phyloP scores from a whole-genome alignment of 2,797 vertebrate species.

The Pangasius macronema region DNA sequence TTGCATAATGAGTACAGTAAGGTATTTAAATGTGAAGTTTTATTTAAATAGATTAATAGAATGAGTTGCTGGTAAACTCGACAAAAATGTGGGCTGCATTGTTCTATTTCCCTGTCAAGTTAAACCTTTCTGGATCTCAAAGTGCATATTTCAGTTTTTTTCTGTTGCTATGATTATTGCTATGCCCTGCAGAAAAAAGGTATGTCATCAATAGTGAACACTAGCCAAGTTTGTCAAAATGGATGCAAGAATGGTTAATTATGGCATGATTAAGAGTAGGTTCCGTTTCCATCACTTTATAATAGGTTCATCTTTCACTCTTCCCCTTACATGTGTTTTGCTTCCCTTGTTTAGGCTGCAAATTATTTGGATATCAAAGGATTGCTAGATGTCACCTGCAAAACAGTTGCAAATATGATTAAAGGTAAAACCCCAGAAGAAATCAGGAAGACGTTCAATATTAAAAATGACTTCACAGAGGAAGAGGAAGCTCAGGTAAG shows the following conservation, averaged over 20 bases:
- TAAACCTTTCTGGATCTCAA: not conserved
- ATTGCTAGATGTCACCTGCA: conserved; percentile 92
- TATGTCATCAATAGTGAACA: not conserved
- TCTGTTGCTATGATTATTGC: not conserved
- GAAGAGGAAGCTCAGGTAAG: conserved; percentile 98
- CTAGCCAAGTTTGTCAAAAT: not conserved
- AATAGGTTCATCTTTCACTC: conserved; percentile 7
- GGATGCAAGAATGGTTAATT: not conserved
- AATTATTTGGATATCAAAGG: conserved; percentile 99
- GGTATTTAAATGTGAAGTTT: not conserved
- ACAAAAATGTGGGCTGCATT: not conserved
- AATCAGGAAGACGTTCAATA: conserved; percentile 99
- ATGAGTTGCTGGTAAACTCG: not conserved
- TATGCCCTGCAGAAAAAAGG: not conserved
- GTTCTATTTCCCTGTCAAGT: not conserved
- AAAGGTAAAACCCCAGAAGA: conserved; percentile 99
- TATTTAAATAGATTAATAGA: not conserved
- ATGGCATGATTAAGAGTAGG: not conserved
- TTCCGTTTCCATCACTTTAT: conserved; percentile 23
- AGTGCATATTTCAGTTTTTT: not conserved
- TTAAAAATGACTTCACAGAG: conserved; percentile 99
- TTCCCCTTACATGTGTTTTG: conserved; percentile 22
- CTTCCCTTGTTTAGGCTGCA: conserved; percentile 83
- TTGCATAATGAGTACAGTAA: not conserved
- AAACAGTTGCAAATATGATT: conserved; percentile 97